phyloP scores from a whole-genome alignment of 2,888 invertebrate genomes.

The Drosophila kuntzei region DNA sequence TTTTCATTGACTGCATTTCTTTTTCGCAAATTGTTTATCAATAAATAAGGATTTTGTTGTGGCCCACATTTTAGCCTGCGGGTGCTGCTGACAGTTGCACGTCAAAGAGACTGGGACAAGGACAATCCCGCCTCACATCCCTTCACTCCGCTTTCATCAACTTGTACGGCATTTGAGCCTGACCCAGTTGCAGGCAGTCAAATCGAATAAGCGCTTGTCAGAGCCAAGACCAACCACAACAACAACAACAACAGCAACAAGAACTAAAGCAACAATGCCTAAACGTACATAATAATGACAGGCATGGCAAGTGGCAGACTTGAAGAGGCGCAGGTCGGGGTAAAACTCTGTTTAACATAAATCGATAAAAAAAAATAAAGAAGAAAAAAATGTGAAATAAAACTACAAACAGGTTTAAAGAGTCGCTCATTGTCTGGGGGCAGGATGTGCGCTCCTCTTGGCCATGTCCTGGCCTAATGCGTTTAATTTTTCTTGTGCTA shows the following conservation, averaged over 20 bases:
- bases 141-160: background rate
- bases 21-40: conserved; percentile 54
- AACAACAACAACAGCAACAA: conserved; percentile 18
- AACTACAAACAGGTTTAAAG: conserved; percentile 62
- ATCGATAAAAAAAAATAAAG: conserved; percentile 66
- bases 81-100: conserved; percentile 65
- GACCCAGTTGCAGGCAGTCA: conserved; percentile 67
- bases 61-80: conserved; percentile 26
- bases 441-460: conserved; percentile 40
- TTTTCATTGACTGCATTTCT: conserved; percentile 11
- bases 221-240: conserved; percentile 43
- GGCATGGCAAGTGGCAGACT: conserved; percentile 23
- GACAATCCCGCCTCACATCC: conserved; percentile 29
- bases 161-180: conserved; percentile 24
- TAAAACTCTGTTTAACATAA: conserved; percentile 64
- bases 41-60: conserved; percentile 50
- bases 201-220: conserved; percentile 58
- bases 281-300: conserved; percentile 68
- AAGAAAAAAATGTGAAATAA: conserved; percentile 4
- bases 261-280: conserved; percentile 67
- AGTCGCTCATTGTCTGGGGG: conserved; percentile 26
- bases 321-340: background rate
- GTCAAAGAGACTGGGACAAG: conserved; percentile 53
- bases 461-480: conserved; percentile 67
- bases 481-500: conserved; percentile 78